A percentile compares a stretch with the other conserved stretches of the same genome.
Conservation (phyloP, 2,113 vertebrate genomes). For the Salvelinus alpinus region DNA sequence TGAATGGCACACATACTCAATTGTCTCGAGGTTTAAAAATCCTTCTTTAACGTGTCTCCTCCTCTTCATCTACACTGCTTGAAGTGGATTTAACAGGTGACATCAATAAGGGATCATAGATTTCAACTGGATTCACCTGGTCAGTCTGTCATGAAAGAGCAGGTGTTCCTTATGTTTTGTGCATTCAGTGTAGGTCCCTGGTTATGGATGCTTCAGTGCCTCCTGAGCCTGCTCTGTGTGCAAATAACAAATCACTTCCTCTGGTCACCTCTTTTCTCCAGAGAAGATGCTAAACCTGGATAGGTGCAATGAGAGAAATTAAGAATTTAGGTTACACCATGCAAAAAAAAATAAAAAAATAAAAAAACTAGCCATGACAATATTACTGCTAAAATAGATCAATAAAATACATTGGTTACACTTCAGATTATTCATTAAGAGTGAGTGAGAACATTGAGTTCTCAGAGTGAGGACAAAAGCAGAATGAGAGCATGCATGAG, state of each 20-base stretch:
- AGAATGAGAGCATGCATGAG: too few relatives aligned
- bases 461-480: too few relatives aligned
- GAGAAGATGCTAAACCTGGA: conserved; percentile 85
- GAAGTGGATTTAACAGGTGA: too few relatives aligned
- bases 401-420: not conserved
- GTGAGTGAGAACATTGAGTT: too few relatives aligned
- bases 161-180: too few relatives aligned
- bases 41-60: too few relatives aligned
- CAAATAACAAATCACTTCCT: conserved; percentile 69
- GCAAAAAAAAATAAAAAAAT: conserved; percentile 24
- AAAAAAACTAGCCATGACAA: conserved; percentile 17
- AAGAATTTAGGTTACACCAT: conserved; percentile 24
- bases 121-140: too few relatives aligned
- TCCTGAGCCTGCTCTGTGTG: conserved; percentile 75
- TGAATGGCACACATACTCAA: too few relatives aligned
- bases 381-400: not conserved
- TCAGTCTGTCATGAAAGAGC: too few relatives aligned
- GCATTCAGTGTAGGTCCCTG: not conserved
- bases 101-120: too few relatives aligned
- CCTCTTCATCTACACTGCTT: too few relatives aligned
- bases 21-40: too few relatives aligned
- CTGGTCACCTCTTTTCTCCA: conserved; percentile 77
- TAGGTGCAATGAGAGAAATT: not conserved
- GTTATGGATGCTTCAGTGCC: conserved; percentile 64
- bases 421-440: not conserved